phyloP scores from a whole-genome alignment of 2,797 vertebrate genomes.

The Falco rusticolus region DNA sequence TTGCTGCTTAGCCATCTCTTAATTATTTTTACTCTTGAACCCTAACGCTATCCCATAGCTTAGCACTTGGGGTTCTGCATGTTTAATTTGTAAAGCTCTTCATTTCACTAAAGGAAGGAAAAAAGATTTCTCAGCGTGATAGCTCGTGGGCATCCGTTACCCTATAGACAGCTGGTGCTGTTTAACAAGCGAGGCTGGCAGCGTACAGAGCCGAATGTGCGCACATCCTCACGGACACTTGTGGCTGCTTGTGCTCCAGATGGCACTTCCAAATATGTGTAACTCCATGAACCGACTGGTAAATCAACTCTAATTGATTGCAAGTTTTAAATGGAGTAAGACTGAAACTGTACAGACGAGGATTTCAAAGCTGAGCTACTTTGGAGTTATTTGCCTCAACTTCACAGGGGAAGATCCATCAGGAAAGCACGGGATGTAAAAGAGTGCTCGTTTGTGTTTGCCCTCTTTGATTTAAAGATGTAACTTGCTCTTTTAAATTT shows the following conservation, averaged over 20 bases:
- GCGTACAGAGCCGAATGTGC: neutral
- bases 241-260: slow-evolving; percentile 40
- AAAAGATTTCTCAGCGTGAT: neutral
- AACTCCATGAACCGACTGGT: neutral
- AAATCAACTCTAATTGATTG: slow-evolving; percentile 9
- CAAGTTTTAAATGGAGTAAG: neutral
- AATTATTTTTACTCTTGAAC: neutral
- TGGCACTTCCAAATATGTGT: neutral
- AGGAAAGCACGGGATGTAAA: slow-evolving; percentile 19
- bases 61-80: neutral
- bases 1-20: neutral
- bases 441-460: neutral
- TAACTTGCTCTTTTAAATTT: slow-evolving; percentile 55
- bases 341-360: neutral
- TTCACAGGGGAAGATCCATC: slow-evolving; percentile 8
- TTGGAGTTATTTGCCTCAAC: neutral
- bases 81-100: slow-evolving; percentile 17
- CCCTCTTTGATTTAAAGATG: slow-evolving; percentile 60
- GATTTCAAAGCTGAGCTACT: slow-evolving; percentile 12
- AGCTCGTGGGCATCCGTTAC: neutral
- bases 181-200: neutral
- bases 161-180: neutral
- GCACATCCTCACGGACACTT: neutral
- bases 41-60: neutral
- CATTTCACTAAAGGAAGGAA: fast-evolving